Evolutionary conservation across 2,888 invertebrate genomes (phyloP).

Genomic region (Colostygia pectinataria): DNA sequence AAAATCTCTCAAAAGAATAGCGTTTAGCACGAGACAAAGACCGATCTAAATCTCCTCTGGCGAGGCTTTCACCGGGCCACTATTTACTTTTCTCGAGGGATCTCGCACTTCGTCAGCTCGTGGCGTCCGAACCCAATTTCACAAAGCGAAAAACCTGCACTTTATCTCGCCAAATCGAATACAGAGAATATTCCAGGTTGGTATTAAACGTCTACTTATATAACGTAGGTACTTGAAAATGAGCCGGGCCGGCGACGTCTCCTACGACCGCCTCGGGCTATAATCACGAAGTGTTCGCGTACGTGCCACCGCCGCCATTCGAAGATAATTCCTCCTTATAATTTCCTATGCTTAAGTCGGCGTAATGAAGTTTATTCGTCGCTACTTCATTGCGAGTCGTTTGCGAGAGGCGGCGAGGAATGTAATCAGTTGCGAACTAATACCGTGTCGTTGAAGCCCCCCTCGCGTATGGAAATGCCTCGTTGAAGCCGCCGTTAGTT

Average conservation of each 20-base stretch:
- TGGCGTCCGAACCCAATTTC: conserved; percentile 58
- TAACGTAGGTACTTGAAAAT: conserved; percentile 53
- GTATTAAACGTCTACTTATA: conserved; percentile 49
- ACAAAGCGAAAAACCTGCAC: conserved; percentile 57
- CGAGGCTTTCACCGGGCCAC: conserved; percentile 67
- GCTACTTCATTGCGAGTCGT: conserved; percentile 79
- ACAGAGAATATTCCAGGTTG: conserved; percentile 51
- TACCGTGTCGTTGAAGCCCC: conserved; percentile 73
- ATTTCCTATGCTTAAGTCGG: conserved; percentile 79
- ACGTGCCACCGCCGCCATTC: conserved; percentile 68
- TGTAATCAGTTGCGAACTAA: conserved; percentile 82
- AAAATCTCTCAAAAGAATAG: conserved; percentile 79
- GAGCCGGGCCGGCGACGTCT: conserved; percentile 52
- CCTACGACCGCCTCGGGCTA: conserved; percentile 63
- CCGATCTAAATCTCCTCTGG: conserved; percentile 72
- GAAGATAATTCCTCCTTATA: conserved; percentile 80
- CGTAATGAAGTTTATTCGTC: conserved; percentile 81
- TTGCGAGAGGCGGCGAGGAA: conserved; percentile 71
- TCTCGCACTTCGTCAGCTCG: conserved; percentile 58
- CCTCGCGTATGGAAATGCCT: conserved; percentile 80
- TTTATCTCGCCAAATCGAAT: conserved; percentile 47
- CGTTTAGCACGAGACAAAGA: conserved; percentile 79
- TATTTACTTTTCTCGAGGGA: conserved; percentile 75
- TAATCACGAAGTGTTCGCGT: conserved; percentile 67
- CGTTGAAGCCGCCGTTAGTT: conserved; percentile 76